These are phyloP conservation scores for Andrena haemorrhoa DNA, from an alignment of 2,888 invertebrate genomes.

Conservation along the genomic window DNA sequence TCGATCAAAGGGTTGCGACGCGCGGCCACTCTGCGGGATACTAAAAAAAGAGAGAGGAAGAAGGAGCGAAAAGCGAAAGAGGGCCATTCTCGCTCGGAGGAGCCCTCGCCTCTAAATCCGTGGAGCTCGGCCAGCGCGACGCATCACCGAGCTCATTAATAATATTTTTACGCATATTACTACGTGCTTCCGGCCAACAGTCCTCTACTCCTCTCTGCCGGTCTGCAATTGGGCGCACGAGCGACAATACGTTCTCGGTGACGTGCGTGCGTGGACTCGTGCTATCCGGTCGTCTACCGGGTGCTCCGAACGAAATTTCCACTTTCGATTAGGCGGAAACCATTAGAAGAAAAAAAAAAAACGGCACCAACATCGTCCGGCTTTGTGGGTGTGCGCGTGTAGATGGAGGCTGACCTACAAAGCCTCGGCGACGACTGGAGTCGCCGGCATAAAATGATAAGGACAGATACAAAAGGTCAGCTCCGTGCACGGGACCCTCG, in stretches of 20 bases:
- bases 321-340: too few species aligned
- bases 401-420: too few species aligned
- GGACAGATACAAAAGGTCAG: too few species aligned
- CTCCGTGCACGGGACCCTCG: not conserved
- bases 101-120: conserved; percentile 11
- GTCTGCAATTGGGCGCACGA: conserved; percentile 71
- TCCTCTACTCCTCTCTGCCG: conserved; percentile 42
- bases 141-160: conserved; percentile 57
- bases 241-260: conserved; percentile 64
- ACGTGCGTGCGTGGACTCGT: conserved; percentile 61
- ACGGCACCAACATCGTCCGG: too few species aligned
- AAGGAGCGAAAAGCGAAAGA: not conserved
- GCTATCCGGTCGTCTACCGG: conserved; percentile 64
- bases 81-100: not conserved
- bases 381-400: too few species aligned
- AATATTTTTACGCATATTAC: conserved; percentile 65
- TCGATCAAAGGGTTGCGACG: conserved; percentile 3
- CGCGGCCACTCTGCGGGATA: conserved; percentile 6
- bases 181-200: conserved; percentile 68
- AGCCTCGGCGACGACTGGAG: too few species aligned
- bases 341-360: too few species aligned
- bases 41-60: conserved; percentile 8
- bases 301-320: conserved; percentile 23
- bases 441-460: too few species aligned
- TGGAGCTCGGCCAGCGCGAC: conserved; percentile 12